phyloP scores from a whole-genome alignment of 2,113 vertebrate species.

The Myrmophylax atrothorax region DNA sequence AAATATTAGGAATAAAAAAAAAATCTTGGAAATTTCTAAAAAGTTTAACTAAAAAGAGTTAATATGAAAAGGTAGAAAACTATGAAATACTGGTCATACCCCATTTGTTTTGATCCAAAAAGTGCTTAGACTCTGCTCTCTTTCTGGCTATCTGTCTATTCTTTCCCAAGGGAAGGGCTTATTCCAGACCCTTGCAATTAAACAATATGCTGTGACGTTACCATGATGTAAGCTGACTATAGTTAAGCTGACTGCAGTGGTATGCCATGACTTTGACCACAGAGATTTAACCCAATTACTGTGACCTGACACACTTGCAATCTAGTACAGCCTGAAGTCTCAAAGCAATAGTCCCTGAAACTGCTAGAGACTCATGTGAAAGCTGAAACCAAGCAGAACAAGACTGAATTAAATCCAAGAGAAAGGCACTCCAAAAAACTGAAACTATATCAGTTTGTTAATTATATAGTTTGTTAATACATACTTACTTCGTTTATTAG shows the following conservation, averaged over 20 bases:
- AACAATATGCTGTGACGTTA: not conserved
- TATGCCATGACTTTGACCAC: not conserved
- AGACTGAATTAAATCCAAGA: not conserved
- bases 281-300: constrained; percentile 18
- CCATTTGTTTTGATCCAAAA: not conserved
- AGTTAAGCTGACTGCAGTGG: not conserved
- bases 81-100: not conserved
- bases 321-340: not conserved
- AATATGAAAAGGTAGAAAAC: not conserved
- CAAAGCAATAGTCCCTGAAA: not conserved
- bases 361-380: not conserved
- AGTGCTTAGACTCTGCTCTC: not conserved
- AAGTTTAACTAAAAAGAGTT: not conserved
- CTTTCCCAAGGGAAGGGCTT: not conserved
- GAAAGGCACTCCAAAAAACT: not conserved
- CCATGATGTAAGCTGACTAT: not conserved
- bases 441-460: not conserved
- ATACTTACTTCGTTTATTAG: not conserved
- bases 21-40: not conserved
- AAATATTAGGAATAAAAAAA: not conserved
- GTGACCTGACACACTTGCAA: constrained; percentile 41
- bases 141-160: not conserved
- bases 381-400: not conserved
- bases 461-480: not conserved
- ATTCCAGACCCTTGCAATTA: not conserved